Base-by-base conservation (phyloP, 1,140 invertebrate species). In the Lasaia peninsularis region DNA sequence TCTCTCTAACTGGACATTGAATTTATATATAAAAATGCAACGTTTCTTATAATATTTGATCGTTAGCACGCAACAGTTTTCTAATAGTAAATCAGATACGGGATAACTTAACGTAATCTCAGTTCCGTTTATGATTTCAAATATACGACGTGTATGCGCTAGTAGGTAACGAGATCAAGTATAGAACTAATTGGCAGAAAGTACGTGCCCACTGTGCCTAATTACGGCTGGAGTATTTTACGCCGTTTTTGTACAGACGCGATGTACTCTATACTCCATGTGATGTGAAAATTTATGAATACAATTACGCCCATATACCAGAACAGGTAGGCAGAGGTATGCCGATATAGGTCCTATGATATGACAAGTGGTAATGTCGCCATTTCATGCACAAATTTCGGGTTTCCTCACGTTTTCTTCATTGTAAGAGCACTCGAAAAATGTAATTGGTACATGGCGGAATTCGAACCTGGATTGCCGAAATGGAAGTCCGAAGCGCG, bases 101-200 rank as follows among this genome's bases (percentile, higher is more conserved):
- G 37, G 24, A 44, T 44, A 49, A 49, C 52, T 56, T 56, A 62
- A 52, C 37, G 51, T 52, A 10, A 56, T 37, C 37, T 35, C 14
- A 7, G 52, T 52, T 59, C 55, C 61, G 48, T 55, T 58, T 12
- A 54, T 40, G 62, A 53, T 54, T 32, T 58, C 51, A 58, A 58
- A 52, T 57, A 34, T 60, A 49, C 60, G 58, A 57, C 32, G 34
- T 12, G 20, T 61, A 65, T 68, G 65, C 69, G 54, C 66, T 51
- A 68, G 55, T 59, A 66, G 58, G 31, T 66, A 71, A 69, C 56
- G 59, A 72, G 69, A 68, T 65, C 62, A 44, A 40, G 63, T 57
- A 65, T 63, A 55, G 56, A 67, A 63, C 49, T 69, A 72, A 72
- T 72, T 72, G 63, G 63, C 67, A 49, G 62, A 67, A 63, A 71